phyloP scores from a whole-genome alignment of 2,888 invertebrate species.

The Drosophila siamana region DNA sequence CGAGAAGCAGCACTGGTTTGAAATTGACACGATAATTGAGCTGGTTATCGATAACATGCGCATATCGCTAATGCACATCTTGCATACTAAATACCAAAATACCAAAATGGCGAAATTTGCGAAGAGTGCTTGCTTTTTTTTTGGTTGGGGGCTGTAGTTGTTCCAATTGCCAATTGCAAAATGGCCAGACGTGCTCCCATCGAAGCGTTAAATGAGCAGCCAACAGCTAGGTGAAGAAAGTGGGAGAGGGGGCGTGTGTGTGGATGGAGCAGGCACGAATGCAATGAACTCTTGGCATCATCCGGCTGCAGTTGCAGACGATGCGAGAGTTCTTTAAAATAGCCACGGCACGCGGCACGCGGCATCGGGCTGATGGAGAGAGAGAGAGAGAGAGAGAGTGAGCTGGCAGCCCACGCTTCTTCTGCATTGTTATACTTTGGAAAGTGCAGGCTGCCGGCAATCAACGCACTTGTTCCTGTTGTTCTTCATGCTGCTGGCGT shows the following conservation, averaged over 20 bases:
- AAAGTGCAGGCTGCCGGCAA: slow-evolving; percentile 69
- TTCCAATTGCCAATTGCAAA: slow-evolving; percentile 37
- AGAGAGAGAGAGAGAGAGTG: not conserved
- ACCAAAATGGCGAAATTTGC: not conserved
- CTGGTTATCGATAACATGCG: slow-evolving; percentile 11
- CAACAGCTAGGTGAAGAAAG: not conserved
- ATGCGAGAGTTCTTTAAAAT: slow-evolving; percentile 63
- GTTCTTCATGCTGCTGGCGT: slow-evolving; percentile 36
- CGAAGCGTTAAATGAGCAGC: slow-evolving; percentile 58
- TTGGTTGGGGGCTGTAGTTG: slow-evolving; percentile 13
- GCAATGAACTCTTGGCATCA: slow-evolving; percentile 67
- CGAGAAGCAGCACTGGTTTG: not conserved
- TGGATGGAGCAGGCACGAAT: slow-evolving; percentile 25
- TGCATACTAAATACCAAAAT: slow-evolving; percentile 5
- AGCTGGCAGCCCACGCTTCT: slow-evolving; percentile 54
- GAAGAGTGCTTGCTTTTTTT: not conserved
- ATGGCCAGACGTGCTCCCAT: slow-evolving; percentile 42
- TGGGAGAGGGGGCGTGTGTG: not conserved
- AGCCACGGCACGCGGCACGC: slow-evolving; percentile 31
- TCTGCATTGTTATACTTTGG: slow-evolving; percentile 26
- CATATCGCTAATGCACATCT: not conserved
- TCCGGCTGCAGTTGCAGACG: slow-evolving; percentile 48
- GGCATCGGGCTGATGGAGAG: not conserved
- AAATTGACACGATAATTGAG: not conserved
- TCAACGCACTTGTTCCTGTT: slow-evolving; percentile 78